phyloP scores from a whole-genome alignment of 2,888 invertebrate species.

The Adela reaumurella region DNA sequence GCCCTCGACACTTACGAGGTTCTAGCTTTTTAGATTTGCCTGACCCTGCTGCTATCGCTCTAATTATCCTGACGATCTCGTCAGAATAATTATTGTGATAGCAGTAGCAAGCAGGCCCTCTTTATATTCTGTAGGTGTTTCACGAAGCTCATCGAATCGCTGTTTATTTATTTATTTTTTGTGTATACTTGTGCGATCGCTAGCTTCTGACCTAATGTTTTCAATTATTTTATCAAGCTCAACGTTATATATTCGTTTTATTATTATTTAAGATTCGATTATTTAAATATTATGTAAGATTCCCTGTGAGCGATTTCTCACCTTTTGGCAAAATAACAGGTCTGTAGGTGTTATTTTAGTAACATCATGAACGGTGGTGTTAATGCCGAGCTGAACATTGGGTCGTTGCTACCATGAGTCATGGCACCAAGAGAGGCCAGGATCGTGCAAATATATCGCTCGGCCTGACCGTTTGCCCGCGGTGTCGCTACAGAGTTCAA shows the following conservation, averaged over 20 bases:
- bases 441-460: constrained; percentile 19
- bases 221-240: neutral
- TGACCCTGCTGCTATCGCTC: neutral
- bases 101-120: no score
- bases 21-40: constrained; percentile 5
- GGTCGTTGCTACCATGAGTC: neutral
- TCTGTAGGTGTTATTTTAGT: constrained; percentile 12
- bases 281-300: constrained; percentile 7
- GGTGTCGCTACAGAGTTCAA: constrained; percentile 11
- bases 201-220: constrained; percentile 6
- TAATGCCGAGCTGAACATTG: neutral
- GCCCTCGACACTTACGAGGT: constrained; percentile 4
- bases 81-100: no score
- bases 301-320: constrained; percentile 8
- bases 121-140: no score
- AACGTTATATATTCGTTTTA: no score
- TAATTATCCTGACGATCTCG: constrained; percentile 5
- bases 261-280: no score
- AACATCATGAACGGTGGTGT: constrained; percentile 3
- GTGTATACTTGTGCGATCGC: constrained; percentile 4
- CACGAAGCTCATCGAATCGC: constrained; percentile 6
- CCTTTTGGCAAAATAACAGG: constrained; percentile 10
- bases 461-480: constrained; percentile 18
- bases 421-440: constrained; percentile 14
- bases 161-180: constrained; percentile 6